Percentiles rank a stretch among this genome's conserved stretches.
Conservation (phyloP, 2,797 vertebrate species). For the Hemitrygon akajei region DNA sequence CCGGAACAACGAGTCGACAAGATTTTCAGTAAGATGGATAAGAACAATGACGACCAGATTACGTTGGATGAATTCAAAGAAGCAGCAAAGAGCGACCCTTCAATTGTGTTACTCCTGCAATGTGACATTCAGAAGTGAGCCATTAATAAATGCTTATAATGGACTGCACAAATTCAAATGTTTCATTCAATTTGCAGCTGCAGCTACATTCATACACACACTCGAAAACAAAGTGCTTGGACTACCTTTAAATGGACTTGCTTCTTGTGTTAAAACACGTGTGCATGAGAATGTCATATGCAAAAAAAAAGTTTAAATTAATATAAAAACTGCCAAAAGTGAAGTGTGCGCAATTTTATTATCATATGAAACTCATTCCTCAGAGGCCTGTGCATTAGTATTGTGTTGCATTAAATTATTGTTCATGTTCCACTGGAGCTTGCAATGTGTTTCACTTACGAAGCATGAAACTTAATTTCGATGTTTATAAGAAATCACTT, state of each 20-base stretch:
- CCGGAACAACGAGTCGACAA: slow-evolving; percentile 95
- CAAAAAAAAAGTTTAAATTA: slow-evolving; percentile 84
- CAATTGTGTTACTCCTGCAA: slow-evolving; percentile 98
- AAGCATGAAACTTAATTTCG: slow-evolving; percentile 74
- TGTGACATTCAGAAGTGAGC: slow-evolving; percentile 98
- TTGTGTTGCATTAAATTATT: slow-evolving; percentile 75
- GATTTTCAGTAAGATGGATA: slow-evolving; percentile 99
- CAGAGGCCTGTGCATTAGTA: slow-evolving; percentile 80
- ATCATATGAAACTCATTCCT: slow-evolving; percentile 69
- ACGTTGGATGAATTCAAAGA: slow-evolving; percentile 98
- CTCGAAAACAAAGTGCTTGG: slow-evolving; percentile 74
- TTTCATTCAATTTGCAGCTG: slow-evolving; percentile 99
- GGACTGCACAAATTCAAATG: slow-evolving; percentile 89
- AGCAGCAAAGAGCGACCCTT: slow-evolving; percentile 95
- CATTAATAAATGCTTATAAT: slow-evolving; percentile 51
- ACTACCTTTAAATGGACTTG: slow-evolving; percentile 98
- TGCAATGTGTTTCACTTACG: slow-evolving; percentile 76
- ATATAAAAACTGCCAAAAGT: slow-evolving; percentile 85
- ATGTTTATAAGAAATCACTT: slow-evolving; percentile 64
- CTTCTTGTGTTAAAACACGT: slow-evolving; percentile 99
- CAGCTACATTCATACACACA: slow-evolving; percentile 69
- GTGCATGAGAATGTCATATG: slow-evolving; percentile 99
- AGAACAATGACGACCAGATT: slow-evolving; percentile 99
- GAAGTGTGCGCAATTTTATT: slow-evolving; percentile 84
- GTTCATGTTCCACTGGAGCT: slow-evolving; percentile 83